Evolutionary conservation across 2,888 invertebrate genomes (phyloP).

Genomic region (Calliphora vomitoria): DNA sequence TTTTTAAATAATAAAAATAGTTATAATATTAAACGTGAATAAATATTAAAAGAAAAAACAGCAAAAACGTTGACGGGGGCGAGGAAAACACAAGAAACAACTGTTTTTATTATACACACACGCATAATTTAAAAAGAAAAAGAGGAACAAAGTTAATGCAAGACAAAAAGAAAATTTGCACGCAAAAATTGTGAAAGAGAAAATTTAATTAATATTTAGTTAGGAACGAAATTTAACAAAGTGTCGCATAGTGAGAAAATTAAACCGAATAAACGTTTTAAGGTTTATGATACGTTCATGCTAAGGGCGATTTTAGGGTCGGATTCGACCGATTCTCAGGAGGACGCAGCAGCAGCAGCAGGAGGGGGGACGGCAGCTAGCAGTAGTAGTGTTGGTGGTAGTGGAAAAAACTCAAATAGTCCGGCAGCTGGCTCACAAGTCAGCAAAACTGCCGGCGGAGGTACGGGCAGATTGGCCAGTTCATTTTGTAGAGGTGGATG

Average conservation of each 20-base stretch:
- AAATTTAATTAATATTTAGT: not conserved
- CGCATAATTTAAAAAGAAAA: constrained; percentile 23
- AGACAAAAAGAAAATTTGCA: not conserved
- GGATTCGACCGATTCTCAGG: constrained; percentile 81
- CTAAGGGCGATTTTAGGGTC: constrained; percentile 82
- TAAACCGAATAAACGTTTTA: constrained; percentile 80
- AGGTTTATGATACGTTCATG: constrained; percentile 84
- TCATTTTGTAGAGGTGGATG: constrained; percentile 65
- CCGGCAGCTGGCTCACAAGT: constrained; percentile 74
- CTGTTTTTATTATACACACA: constrained; percentile 67
- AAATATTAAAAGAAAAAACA: not conserved
- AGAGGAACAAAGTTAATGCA: not conserved
- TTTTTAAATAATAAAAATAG: no score
- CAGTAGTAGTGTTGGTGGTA: constrained; percentile 71
- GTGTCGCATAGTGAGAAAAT: constrained; percentile 73
- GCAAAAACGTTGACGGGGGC: not conserved
- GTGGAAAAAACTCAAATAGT: constrained; percentile 72
- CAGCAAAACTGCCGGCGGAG: constrained; percentile 67
- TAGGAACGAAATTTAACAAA: constrained; percentile 72
- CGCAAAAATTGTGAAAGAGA: not conserved
- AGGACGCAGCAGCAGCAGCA: constrained; percentile 77
- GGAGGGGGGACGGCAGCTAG: constrained; percentile 56
- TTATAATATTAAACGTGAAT: no score
- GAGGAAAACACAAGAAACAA: constrained; percentile 30
- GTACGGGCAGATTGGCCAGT: constrained; percentile 56